Evolutionary conservation across 2,797 vertebrate genomes (phyloP).

Genomic region (Cottoperca gobio): DNA sequence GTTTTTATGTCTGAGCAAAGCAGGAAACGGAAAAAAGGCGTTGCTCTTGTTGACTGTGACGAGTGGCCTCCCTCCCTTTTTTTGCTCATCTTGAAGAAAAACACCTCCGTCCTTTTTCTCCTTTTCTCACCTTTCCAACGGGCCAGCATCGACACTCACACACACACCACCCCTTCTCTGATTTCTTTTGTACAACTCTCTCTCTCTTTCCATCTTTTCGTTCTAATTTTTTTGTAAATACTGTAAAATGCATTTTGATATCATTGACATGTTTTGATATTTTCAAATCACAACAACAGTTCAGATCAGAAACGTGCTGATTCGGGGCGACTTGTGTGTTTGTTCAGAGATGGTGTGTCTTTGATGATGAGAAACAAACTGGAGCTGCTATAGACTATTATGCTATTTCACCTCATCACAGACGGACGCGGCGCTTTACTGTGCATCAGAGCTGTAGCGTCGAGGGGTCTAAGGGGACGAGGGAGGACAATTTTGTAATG

Average conservation of each 20-base stretch:
- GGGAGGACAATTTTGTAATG: slow-evolving; percentile 31
- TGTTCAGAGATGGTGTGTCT: slow-evolving; percentile 70
- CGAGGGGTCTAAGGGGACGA: slow-evolving; percentile 21
- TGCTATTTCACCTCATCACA: slow-evolving; percentile 72
- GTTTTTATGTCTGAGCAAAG: slow-evolving; percentile 29
- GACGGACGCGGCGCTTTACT: slow-evolving; percentile 50
- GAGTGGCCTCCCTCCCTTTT: slow-evolving; percentile 44
- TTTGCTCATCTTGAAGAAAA: slow-evolving; percentile 37
- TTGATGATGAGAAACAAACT: slow-evolving; percentile 66
- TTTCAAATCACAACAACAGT: slow-evolving; percentile 81
- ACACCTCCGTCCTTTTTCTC: slow-evolving; percentile 24
- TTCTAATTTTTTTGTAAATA: slow-evolving; percentile 84
- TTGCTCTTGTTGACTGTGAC: slow-evolving; percentile 57
- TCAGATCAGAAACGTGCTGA: slow-evolving; percentile 74
- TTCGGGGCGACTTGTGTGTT: slow-evolving; percentile 64
- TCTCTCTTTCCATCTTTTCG: slow-evolving; percentile 65
- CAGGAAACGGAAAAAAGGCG: slow-evolving; percentile 32
- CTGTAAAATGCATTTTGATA: slow-evolving; percentile 92
- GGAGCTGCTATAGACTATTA: slow-evolving; percentile 76
- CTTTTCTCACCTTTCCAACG: slow-evolving; percentile 13
- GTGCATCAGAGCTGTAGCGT: slow-evolving; percentile 43
- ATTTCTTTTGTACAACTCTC: slow-evolving; percentile 70
- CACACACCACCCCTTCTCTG: slow-evolving; percentile 38
- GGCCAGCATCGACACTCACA: slow-evolving; percentile 45
- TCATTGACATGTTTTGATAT: slow-evolving; percentile 92